These are phyloP conservation scores for Dendrocincla fuliginosa DNA, from an alignment of 2,797 vertebrate genomes.

Conservation along the genomic window DNA sequence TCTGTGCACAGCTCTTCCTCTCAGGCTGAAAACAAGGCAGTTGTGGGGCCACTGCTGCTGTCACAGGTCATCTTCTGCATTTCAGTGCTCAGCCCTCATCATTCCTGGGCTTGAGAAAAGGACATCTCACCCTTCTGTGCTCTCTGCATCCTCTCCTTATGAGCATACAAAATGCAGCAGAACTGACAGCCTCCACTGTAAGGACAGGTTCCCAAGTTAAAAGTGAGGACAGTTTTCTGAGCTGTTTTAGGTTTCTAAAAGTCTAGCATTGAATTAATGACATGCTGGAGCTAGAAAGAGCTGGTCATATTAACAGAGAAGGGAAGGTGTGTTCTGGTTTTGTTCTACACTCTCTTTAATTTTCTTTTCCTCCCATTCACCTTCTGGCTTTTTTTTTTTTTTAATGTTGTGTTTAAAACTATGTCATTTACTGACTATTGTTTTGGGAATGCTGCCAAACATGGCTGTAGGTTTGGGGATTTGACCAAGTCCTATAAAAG, in stretches of 20 bases:
- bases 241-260: background rate
- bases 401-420: background rate
- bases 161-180: background rate
- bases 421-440: background rate
- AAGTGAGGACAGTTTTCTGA: background rate
- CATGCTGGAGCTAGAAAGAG: background rate
- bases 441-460: background rate
- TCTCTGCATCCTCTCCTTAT: background rate
- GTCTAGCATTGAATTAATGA: background rate
- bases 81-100: background rate
- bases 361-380: background rate
- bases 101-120: background rate
- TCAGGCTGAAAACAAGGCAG: background rate
- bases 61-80: background rate
- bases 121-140: fast-evolving
- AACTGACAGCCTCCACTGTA: background rate
- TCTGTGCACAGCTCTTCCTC: background rate
- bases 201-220: background rate
- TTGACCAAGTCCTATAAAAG: background rate
- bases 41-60: background rate
- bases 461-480: background rate
- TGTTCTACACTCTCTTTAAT: background rate
- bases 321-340: background rate
- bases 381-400: background rate
- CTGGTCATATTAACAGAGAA: background rate